Evolutionary conservation across 2,797 vertebrate species (phyloP), one percentile per base, ranked within the genome.

Genomic region (Linurgus olivaceus): DNA sequence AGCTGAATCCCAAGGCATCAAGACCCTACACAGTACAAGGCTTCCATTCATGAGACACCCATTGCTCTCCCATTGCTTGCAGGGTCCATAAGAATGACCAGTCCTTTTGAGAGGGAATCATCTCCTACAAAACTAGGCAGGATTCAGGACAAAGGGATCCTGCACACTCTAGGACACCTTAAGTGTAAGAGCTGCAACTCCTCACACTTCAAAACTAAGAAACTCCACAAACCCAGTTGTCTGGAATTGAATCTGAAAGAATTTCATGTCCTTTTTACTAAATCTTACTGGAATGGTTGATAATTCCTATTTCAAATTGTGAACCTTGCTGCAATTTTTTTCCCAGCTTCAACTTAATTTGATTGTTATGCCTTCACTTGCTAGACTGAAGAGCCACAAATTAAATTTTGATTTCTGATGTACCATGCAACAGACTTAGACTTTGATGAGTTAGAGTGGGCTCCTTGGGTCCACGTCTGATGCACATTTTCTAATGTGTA

Each of bases 221-320:
- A 47, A 7, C 0, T 5, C 29, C 52, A 31, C 19, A 48, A 38
- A 1, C 26, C 14, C 4, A 1, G 1, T 3, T 52, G 42, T n/a
- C 20, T 67, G 9, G n/a, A 81, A 13, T 23, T 29, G 31, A 86
- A 48, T 42, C 8, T 48, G 66, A 65, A 94, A 57, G 16, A 52
- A 78, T 61, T 75, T 85, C 7, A 48, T 2, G 15, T 31, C 17
- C 16, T 9, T 47, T 80, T 52, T 31, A 55, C 13, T 74, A 40
- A 44, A 23, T 44, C 38, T 83, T 59, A 26, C 26, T 29, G 11
- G 14, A 40, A 48, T 14, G 24, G 23, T 48, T 50, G 82, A 16
- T 28, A 80, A 76, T 42, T 86, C 26, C n/a, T 68, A 17, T 50
- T 86, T 80, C 54, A 83, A 93, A 78, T 17, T 42, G 17, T 68